Evolutionary conservation across 2,888 invertebrate genomes (phyloP).

Genomic region (Pegoplata infirma): DNA sequence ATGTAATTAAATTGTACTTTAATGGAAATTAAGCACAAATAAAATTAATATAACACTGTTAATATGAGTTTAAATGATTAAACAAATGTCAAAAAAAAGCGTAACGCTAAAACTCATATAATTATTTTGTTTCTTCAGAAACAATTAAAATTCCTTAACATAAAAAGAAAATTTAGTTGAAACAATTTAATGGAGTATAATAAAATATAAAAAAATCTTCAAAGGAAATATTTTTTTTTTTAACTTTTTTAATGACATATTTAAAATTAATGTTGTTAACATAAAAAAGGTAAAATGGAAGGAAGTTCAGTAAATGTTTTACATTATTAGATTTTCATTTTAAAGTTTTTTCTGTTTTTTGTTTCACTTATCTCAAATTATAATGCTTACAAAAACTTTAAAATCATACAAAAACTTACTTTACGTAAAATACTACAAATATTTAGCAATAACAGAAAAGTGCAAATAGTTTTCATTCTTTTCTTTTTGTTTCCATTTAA

Average conservation of each 20-base stretch:
- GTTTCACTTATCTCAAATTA: not conserved
- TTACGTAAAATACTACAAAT: not conserved
- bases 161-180: not conserved
- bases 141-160: not conserved
- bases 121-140: not conserved
- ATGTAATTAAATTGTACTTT: slow-evolving; percentile 34
- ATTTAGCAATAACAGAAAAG: not conserved
- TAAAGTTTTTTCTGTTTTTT: not conserved
- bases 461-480: not conserved
- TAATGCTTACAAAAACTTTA: not conserved
- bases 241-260: not conserved
- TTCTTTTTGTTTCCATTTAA: no score
- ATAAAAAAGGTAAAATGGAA: no score
- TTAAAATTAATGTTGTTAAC: no score
- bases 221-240: not conserved
- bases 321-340: not conserved
- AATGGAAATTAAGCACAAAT: slow-evolving; percentile 8
- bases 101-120: no score
- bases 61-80: not conserved
- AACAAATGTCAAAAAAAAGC: not conserved
- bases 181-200: not conserved
- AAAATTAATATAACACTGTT: not conserved
- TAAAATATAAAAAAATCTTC: not conserved
- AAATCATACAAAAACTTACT: not conserved
- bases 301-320: no score